Percentiles rank a stretch among this genome's conserved stretches.
These are phyloP conservation scores for Nixonia krombeini DNA, from an alignment of 1,140 invertebrate genomes.

Conservation along the genomic window DNA sequence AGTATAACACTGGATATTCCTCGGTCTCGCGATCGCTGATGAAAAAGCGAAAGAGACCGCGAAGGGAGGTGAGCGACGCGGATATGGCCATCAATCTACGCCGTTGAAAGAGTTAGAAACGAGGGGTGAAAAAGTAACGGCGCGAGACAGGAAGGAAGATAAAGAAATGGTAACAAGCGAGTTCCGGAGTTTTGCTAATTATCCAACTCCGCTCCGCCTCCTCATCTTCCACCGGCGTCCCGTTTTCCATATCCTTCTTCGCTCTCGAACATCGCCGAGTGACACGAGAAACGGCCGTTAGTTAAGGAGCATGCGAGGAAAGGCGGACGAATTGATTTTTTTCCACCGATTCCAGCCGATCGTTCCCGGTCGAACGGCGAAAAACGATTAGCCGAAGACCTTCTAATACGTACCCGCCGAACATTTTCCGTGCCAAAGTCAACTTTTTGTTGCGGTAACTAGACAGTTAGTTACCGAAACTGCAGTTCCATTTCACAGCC, in stretches of 20 bases:
- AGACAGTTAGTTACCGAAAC: no score
- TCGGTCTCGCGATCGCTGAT: no score
- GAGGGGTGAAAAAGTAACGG: background rate
- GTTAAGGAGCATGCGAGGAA: slow-evolving; percentile 11
- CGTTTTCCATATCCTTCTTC: background rate
- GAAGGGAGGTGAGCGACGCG: no score
- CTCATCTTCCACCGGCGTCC: slow-evolving; percentile 5
- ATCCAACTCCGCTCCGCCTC: slow-evolving; percentile 37
- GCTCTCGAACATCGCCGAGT: slow-evolving; percentile 32
- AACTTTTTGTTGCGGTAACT: no score
- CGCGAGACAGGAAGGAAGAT: background rate
- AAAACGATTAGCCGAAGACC: slow-evolving; percentile 36
- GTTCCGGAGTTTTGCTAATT: slow-evolving; percentile 62
- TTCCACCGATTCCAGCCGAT: no score
- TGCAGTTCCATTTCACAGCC: no score
- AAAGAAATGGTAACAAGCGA: slow-evolving; percentile 52
- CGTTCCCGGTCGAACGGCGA: background rate
- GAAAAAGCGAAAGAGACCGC: no score
- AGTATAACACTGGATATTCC: no score
- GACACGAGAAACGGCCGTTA: slow-evolving; percentile 54
- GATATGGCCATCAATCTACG: background rate
- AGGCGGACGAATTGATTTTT: no score
- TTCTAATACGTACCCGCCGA: no score
- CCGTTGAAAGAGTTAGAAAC: background rate
- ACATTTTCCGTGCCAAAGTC: no score